These are phyloP conservation scores for Phylloscopus trochilus DNA, from an alignment of 2,113 vertebrate genomes.

Conservation along the genomic window DNA sequence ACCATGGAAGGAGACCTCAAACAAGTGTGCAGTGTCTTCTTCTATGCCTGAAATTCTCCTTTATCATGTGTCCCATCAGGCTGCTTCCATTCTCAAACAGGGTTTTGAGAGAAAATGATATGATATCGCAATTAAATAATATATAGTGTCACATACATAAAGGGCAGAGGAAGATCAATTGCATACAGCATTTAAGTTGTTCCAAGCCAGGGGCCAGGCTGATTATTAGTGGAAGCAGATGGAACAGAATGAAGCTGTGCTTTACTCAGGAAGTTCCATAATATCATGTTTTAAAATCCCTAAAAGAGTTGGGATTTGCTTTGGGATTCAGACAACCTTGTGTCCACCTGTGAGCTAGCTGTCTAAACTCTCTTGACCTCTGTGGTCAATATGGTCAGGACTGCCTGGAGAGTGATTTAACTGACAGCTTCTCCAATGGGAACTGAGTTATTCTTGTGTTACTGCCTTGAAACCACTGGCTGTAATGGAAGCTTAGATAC, in stretches of 20 bases:
- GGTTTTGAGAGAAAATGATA: background rate
- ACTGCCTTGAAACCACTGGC: background rate
- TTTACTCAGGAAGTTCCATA: background rate
- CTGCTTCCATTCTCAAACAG: background rate
- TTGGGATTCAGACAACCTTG: background rate
- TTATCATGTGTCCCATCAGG: background rate
- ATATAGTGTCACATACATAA: background rate
- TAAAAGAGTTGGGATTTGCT: background rate
- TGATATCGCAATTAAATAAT: background rate
- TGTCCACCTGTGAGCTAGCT: background rate
- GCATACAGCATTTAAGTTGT: background rate
- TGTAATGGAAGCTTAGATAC: background rate
- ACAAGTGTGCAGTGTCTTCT: background rate
- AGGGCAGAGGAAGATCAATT: background rate
- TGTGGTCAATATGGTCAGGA: background rate
- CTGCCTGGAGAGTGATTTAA: background rate
- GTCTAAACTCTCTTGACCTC: background rate
- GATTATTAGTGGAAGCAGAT: background rate
- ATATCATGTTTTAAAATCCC: background rate
- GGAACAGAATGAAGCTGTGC: background rate
- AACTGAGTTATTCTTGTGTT: background rate
- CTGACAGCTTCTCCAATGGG: background rate
- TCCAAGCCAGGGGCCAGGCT: background rate
- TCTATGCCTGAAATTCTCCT: background rate
- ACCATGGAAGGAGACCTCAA: background rate